Evolutionary conservation across 64 coral and sea anemone species (phyloP).

Genomic region (Dendronephthya gigantea): DNA sequence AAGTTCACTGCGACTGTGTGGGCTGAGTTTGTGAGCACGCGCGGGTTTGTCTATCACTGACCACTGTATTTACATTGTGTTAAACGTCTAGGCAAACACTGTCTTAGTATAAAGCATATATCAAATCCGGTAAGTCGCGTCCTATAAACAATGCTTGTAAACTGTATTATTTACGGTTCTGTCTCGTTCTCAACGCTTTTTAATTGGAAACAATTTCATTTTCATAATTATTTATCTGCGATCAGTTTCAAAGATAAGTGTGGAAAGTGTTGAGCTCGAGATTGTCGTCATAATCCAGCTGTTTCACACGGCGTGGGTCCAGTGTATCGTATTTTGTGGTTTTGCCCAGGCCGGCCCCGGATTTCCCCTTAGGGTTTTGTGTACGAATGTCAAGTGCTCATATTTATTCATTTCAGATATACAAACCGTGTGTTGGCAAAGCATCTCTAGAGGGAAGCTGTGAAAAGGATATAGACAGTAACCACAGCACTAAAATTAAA

Average conservation of each 20-base stretch:
- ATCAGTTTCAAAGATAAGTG: too few relatives aligned
- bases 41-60: background rate
- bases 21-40: background rate
- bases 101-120: background rate
- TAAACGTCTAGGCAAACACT: background rate
- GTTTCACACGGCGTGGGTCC: background rate
- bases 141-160: background rate
- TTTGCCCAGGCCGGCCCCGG: background rate
- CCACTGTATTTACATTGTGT: background rate
- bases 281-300: background rate
- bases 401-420: slow-evolving; percentile 9
- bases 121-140: background rate
- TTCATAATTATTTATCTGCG: background rate
- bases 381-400: background rate
- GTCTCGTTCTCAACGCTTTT: background rate
- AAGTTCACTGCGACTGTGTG: background rate
- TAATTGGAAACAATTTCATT: background rate
- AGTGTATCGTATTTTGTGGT: background rate
- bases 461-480: background rate
- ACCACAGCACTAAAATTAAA: too few relatives aligned
- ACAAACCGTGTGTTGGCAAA: background rate
- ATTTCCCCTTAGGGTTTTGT: background rate
- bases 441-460: background rate
- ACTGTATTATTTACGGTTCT: background rate
- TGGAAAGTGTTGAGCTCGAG: background rate